A percentile compares a stretch with the other conserved stretches of the same genome.
Evolutionary conservation across 37 sponge, comb jelly and placozoan species (phyloP).

Genomic region (Aplysina aerophoba): DNA sequence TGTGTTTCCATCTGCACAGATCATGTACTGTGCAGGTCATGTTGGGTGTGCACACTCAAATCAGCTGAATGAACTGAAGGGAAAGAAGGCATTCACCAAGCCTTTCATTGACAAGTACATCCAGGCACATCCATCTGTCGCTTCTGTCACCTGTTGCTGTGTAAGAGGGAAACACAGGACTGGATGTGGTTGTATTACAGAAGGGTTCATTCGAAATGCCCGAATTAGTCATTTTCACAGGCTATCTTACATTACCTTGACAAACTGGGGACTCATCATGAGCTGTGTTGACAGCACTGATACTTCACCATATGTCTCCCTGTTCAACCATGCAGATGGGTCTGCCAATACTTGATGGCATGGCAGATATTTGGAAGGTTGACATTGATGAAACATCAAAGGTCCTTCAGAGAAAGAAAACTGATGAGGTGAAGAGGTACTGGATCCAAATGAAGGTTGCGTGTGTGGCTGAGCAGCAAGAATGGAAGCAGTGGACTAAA

Average conservation of each 20-base stretch:
- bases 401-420: too few species aligned
- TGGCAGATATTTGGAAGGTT: too few species aligned
- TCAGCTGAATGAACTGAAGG: not conserved
- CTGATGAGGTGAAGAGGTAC: too few species aligned
- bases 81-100: slow-evolving; percentile 24
- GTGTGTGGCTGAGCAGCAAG: too few species aligned
- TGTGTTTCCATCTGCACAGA: not conserved
- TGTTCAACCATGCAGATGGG: too few species aligned
- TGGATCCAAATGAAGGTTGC: too few species aligned
- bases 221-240: slow-evolving; percentile 32
- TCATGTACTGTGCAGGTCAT: slow-evolving; percentile 47
- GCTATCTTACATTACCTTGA: not conserved
- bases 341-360: too few species aligned
- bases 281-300: too few species aligned
- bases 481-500: too few species aligned
- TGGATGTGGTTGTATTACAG: slow-evolving; percentile 47
- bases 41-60: slow-evolving; percentile 26
- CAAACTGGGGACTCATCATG: slow-evolving; percentile 18
- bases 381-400: too few species aligned
- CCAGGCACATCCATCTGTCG: slow-evolving; percentile 27
- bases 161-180: not conserved
- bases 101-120: not conserved
- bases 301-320: too few species aligned
- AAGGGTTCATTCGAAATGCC: slow-evolving; percentile 31
- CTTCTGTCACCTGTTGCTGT: slow-evolving; percentile 30